Conservation (phyloP, 2,888 invertebrate genomes). For the Ischnus inquisitorius region DNA sequence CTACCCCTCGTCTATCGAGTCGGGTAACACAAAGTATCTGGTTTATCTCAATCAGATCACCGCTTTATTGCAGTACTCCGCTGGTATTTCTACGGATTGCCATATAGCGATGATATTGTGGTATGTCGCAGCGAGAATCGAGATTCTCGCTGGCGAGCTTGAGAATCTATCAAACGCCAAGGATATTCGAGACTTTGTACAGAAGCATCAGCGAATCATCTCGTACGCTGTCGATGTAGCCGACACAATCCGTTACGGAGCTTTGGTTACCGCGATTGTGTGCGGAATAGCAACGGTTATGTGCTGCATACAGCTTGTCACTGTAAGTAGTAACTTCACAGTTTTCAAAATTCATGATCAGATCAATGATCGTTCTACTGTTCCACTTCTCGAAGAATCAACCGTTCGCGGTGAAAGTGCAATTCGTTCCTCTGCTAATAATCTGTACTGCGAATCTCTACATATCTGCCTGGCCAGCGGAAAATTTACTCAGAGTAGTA, state of each 20-base stretch:
- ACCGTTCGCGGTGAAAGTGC: slow-evolving; percentile 24
- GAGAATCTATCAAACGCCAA: slow-evolving; percentile 9
- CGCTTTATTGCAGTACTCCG: slow-evolving; percentile 37
- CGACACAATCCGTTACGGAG: not conserved
- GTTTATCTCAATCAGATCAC: slow-evolving; percentile 55
- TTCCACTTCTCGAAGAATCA: slow-evolving; percentile 23
- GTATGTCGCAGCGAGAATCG: slow-evolving; percentile 71
- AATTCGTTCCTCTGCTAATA: slow-evolving; percentile 16
- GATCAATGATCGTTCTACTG: not conserved
- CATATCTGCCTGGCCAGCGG: slow-evolving; percentile 55
- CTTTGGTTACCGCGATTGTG: not conserved
- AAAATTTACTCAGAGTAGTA: slow-evolving; percentile 53
- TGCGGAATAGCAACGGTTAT: slow-evolving; percentile 45
- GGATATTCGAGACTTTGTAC: slow-evolving; percentile 18
- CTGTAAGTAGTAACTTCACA: slow-evolving; percentile 7
- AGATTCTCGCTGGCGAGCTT: slow-evolving; percentile 56
- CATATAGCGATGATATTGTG: slow-evolving; percentile 71
- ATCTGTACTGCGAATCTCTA: slow-evolving; percentile 44
- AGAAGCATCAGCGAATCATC: slow-evolving; percentile 51
- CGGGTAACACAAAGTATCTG: not conserved
- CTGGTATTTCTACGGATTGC: slow-evolving; percentile 69
- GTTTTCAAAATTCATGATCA: too few relatives aligned
- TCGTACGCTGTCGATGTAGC: slow-evolving; percentile 36
- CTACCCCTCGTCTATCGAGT: slow-evolving; percentile 65
- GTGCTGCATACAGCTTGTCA: slow-evolving; percentile 58